Base-by-base conservation (phyloP, 1,140 invertebrate genomes). In the Chironomus striatipennis region DNA sequence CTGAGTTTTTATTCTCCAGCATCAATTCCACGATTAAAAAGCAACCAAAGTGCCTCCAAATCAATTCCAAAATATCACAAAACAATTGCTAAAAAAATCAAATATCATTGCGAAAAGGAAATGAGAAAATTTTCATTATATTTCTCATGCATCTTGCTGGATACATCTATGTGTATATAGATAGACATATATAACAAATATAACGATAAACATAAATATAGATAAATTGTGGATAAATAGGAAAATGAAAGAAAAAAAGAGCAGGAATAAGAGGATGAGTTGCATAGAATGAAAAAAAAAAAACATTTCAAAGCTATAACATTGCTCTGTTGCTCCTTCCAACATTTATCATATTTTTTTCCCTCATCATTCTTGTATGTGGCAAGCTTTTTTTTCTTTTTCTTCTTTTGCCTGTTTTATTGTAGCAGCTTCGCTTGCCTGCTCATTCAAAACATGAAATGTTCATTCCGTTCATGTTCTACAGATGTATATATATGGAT, bases 121-220 rank as follows among this genome's bases (percentile, higher is more conserved):
- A 57, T 57, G 12, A 57, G 47, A 57, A 57, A 57, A 57, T 57
- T 57, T 57, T 57, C 47, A 57, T 57, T 57, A 57, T n/a, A 57
- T 57, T 57, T 57, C n/a, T 57, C 12, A 15, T 57, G 47, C 47
- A 57, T 57, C 47, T 57, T 5, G 47, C 24, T 57, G 47, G 1
- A 15, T 15, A 12, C 43, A 47, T 47, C 43, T n/a, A n/a, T n/a
- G 24, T 5, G 5, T 34, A 5, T 34, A 34, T 34, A 34, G 24
- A 34, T 34, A 34, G 24, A 34, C 24, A 34, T 34, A 34, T 34
- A 34, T 34, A 34, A 34, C 24, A 34, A 34, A 34, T 34, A 34
- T 34, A 34, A 34, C 24, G 24, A 34, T 34, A 34, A 34, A 34
- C 24, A 34, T 12, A 12, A 15, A 15, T 57, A 57, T 57, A 57